phyloP scores from a whole-genome alignment of 2,113 vertebrate species.

The Muntiacus reevesi region DNA sequence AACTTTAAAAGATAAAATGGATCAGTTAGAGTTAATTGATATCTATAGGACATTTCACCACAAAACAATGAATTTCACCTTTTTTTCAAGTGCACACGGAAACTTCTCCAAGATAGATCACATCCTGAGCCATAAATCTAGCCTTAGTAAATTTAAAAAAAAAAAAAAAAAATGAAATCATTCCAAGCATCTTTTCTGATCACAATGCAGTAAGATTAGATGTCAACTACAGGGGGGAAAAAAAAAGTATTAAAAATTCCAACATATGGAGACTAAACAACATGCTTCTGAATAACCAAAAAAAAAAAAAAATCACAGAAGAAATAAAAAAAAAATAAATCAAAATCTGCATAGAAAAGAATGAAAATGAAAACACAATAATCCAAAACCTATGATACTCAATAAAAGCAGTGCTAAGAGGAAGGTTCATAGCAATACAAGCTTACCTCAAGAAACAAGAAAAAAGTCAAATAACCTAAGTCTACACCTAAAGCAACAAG shows the following conservation, averaged over 20 bases:
- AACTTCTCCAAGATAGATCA: not conserved
- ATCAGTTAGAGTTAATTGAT: not conserved
- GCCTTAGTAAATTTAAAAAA: not conserved
- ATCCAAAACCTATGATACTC: not conserved
- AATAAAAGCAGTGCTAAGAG: not conserved
- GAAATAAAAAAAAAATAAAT: not conserved
- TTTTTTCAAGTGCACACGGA: not conserved
- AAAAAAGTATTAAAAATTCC: not conserved
- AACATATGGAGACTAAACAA: not conserved
- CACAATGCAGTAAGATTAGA: not conserved
- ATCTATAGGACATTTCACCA: not conserved
- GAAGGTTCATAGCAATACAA: not conserved
- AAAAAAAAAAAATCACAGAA: not conserved
- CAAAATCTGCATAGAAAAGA: not conserved
- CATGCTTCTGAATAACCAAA: not conserved
- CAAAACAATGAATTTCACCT: not conserved
- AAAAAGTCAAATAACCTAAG: not conserved
- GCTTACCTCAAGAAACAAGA: not conserved
- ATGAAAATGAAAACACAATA: not conserved
- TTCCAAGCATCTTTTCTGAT: not conserved
- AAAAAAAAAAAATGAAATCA: not conserved
- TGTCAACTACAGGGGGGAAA: not conserved
- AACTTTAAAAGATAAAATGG: not conserved
- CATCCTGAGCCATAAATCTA: not conserved
- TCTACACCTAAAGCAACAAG: not conserved